phyloP scores from a whole-genome alignment of 1,140 invertebrate genomes.

The Melanaphis sacchari region DNA sequence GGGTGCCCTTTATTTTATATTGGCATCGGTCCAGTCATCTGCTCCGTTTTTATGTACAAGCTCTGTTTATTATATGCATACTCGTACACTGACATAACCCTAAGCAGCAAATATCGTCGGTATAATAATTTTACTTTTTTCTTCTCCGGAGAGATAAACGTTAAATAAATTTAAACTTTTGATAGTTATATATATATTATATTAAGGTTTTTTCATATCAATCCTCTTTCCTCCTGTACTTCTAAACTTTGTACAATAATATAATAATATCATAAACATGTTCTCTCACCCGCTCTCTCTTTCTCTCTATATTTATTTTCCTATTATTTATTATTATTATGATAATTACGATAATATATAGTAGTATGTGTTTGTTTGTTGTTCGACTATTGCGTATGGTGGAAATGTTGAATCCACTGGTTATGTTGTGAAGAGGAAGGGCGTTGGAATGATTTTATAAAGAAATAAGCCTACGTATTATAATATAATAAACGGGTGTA shows the following conservation, averaged over 20 bases:
- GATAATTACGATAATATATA: background rate
- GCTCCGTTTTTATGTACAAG: conserved; percentile 44
- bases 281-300: background rate
- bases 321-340: background rate
- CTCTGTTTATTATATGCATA: background rate
- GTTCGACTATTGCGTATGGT: background rate
- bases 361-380: background rate
- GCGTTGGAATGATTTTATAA: background rate
- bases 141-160: background rate
- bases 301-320: too few species aligned
- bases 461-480: background rate
- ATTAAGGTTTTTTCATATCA: conserved; percentile 24
- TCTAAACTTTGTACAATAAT: background rate
- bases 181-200: background rate
- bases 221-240: background rate
- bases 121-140: conserved; percentile 21
- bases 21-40: conserved; percentile 41
- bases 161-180: conserved; percentile 39
- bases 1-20: conserved; percentile 37
- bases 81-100: conserved; percentile 21
- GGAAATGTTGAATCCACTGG: background rate
- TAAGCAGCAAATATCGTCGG: conserved; percentile 4
- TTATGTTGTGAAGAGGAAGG: background rate
- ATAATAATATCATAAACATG: conserved; percentile 17
- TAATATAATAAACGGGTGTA: background rate